Conservation (phyloP, 2,113 vertebrate genomes). For the Phrynosoma blainvillii region DNA sequence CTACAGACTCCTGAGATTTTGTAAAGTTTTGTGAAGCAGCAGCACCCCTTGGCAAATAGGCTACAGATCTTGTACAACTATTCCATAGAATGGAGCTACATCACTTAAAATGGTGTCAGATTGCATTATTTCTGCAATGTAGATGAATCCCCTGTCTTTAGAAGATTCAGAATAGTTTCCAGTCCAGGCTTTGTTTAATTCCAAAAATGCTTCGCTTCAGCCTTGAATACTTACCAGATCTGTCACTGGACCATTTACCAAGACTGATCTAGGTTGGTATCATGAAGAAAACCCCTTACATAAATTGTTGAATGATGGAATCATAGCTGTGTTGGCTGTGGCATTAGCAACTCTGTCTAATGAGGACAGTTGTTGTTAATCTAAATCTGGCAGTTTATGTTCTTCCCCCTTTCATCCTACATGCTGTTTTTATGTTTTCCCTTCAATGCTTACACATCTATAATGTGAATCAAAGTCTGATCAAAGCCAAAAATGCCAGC, state of each 20-base stretch:
- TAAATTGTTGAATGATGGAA: neutral
- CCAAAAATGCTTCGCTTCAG: neutral
- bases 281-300: neutral
- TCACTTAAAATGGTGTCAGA: no score
- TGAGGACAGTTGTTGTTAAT: neutral
- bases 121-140: no score
- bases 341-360: neutral
- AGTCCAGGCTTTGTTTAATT: neutral
- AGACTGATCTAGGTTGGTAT: neutral
- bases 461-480: neutral
- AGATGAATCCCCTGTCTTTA: neutral
- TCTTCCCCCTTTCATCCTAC: neutral
- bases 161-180: neutral
- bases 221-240: neutral
- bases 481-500: neutral
- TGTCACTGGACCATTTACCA: neutral
- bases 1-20: no score
- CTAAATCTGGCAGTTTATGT: neutral
- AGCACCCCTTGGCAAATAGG: no score
- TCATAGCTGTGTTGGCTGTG: no score
- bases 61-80: no score
- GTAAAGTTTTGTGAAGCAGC: no score
- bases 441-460: neutral
- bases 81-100: no score
- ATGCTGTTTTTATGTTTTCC: neutral